Base-by-base conservation (phyloP, 2,113 vertebrate species). In the Panurus biarmicus region DNA sequence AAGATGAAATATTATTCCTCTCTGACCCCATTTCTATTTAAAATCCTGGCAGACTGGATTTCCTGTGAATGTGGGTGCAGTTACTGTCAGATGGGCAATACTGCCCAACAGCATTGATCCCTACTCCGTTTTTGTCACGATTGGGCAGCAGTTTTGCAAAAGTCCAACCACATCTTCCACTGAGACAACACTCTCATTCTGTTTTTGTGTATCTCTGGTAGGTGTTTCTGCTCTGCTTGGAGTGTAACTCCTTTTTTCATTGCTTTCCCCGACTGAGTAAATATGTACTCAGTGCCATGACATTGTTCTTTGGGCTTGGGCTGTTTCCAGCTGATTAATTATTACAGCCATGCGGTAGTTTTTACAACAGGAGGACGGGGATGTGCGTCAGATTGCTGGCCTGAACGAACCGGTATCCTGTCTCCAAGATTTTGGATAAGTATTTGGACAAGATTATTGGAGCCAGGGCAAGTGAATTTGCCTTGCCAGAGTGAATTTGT, bases 301-400 rank as follows among this genome's bases (percentile, higher is more conserved):
- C 90, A 93, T 96, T 91, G 92, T 96, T 94, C 92, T 90, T 76
- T 28, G 29, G 33, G 22, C 57, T 76, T 96, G 96, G 94, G 44
- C 42, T 11, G 29, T 40, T 96, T 94, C 96, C 95, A 96, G 54
- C 18, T 88, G 96, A 76, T 87, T 91, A 87, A 87, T 90, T 93
- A 76, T 76, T 93, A 22, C 38, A 61, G 58, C 35, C 58, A 73
- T 54, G 33, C 0, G 0, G 62, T 26, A n/a, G 40, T 51, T 91
- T 82, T 95, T 50, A 85, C 82, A 87, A 61, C 74, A 72, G 56
- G 51, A 95, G 84, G 48, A 85, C 12, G 0, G 87, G 94, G 90
- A 95, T 91, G 88, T 96, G 96, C 71, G 58, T 96, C 95, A 95
- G 66, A 69, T 82, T 77, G 47, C 74, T 58, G 82, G 75, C 85